These are phyloP conservation scores for Pseudococcus viburni DNA, from an alignment of 2,888 invertebrate genomes.

Conservation along the genomic window DNA sequence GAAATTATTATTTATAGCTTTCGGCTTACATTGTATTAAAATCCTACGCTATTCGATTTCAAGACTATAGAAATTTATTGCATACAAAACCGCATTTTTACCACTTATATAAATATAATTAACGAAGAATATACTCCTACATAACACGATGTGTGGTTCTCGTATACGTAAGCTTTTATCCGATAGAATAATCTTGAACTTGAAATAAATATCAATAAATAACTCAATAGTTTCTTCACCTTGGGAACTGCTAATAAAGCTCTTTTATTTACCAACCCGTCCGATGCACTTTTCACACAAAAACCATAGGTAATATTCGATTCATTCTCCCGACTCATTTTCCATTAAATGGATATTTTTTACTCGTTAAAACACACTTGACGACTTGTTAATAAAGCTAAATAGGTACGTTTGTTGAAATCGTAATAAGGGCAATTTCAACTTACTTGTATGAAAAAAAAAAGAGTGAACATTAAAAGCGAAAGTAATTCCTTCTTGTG, in stretches of 20 bases:
- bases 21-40: conserved; percentile 6
- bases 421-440: conserved; percentile 26
- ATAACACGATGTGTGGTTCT: conserved; percentile 17
- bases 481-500: conserved; percentile 55
- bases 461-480: conserved; percentile 26
- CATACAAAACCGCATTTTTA: neutral
- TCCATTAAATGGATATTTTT: neutral
- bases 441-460: neutral
- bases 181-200: conserved; percentile 17
- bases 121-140: conserved; percentile 19
- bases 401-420: neutral
- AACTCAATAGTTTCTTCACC: neutral
- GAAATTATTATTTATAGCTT: neutral
- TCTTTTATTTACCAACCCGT: neutral
- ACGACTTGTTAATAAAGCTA: neutral
- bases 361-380: neutral
- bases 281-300: conserved; percentile 18
- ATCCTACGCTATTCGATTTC: neutral
- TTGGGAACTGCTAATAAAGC: conserved; percentile 23
- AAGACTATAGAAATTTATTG: neutral
- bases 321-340: neutral
- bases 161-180: neutral
- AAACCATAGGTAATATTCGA: neutral
- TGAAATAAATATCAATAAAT: conserved; percentile 41
- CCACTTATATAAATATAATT: conserved; percentile 10